These are phyloP conservation scores for Galagoides demidoff DNA, from an alignment of 2,797 vertebrate species.

Conservation along the genomic window DNA sequence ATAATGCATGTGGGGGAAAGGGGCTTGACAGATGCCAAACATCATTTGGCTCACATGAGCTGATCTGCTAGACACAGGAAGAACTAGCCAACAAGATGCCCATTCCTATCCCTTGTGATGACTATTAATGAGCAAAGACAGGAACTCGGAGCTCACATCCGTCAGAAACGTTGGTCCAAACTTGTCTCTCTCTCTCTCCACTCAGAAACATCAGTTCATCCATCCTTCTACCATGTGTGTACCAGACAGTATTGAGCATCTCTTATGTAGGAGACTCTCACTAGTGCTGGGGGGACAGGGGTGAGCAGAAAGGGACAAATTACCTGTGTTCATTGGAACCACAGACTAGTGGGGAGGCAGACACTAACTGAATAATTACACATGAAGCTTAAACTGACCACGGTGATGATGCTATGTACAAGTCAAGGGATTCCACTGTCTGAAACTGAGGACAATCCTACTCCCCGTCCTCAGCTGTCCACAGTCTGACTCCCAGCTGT, in stretches of 20 bases:
- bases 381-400: background rate
- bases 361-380: background rate
- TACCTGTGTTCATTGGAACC: background rate
- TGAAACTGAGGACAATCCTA: background rate
- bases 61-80: background rate
- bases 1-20: background rate
- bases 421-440: background rate
- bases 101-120: background rate
- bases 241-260: background rate
- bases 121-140: background rate
- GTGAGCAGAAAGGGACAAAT: background rate
- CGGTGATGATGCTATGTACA: background rate
- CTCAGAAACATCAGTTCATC: background rate
- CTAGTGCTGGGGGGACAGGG: background rate
- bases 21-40: background rate
- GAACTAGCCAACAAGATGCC: background rate
- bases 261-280: background rate
- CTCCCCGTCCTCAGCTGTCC: background rate
- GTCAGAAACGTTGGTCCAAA: background rate
- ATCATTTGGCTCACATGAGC: background rate
- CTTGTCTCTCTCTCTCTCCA: background rate
- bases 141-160: background rate
- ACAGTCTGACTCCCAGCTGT: background rate
- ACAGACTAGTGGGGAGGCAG: background rate
- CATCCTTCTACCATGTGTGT: background rate